Conservation (phyloP, 2,113 vertebrate species). For the Oncorhynchus gorbuscha region DNA sequence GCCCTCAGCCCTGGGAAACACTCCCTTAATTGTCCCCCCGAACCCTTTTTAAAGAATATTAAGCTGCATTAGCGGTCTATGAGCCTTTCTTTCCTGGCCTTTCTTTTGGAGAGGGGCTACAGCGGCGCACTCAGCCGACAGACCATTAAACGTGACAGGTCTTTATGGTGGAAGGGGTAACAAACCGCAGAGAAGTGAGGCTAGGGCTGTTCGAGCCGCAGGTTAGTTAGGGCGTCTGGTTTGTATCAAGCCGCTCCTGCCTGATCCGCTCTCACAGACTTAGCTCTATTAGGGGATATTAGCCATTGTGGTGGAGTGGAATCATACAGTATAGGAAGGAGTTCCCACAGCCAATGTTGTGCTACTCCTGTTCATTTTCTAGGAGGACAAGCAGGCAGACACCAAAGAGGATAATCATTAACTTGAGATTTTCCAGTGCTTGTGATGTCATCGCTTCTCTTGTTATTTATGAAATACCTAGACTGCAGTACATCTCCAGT, state of each 20-base stretch:
- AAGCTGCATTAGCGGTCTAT: constrained; percentile 78
- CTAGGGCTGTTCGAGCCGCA: constrained; percentile 26
- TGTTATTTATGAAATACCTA: no score
- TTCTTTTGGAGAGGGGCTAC: constrained; percentile 67
- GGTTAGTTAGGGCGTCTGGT: constrained; percentile 61
- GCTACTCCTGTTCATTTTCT: background rate
- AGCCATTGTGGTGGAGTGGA: constrained; percentile 41
- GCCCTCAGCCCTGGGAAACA: constrained; percentile 68
- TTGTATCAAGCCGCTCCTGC: constrained; percentile 47
- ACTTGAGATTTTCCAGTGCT: constrained; percentile 31
- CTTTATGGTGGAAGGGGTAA: constrained; percentile 68
- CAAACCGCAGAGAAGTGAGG: constrained; percentile 58
- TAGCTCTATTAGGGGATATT: constrained; percentile 47
- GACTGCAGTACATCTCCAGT: no score
- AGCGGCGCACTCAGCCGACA: constrained; percentile 75
- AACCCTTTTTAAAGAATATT: constrained; percentile 79
- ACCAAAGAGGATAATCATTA: constrained; percentile 38
- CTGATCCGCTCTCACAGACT: constrained; percentile 29
- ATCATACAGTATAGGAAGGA: no score
- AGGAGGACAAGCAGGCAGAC: constrained; percentile 41
- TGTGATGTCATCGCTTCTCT: constrained; percentile 38
- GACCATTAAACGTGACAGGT: constrained; percentile 79
- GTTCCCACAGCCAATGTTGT: background rate
- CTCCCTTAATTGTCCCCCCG: constrained; percentile 76
- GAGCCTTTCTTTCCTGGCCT: constrained; percentile 70